Conservation (phyloP, 1,140 invertebrate species). For the Pentalonia nigronervosa region DNA sequence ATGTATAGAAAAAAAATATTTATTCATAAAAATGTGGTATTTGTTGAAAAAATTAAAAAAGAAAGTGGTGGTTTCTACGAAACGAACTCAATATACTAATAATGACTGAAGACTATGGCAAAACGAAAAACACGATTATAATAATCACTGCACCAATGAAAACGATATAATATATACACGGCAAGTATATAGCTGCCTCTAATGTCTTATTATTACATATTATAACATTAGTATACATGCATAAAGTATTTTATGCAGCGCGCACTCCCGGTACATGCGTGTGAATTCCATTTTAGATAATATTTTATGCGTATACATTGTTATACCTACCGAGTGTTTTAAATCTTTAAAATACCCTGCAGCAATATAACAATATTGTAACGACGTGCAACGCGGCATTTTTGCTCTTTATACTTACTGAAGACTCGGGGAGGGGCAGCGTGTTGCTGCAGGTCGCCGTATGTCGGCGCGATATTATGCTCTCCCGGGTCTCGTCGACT, state of each 20-base stretch:
- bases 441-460: background rate
- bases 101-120: background rate
- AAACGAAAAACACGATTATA: too few relatives aligned
- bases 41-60: background rate
- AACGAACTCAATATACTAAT: background rate
- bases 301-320: background rate
- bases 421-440: background rate
- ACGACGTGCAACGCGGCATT: background rate
- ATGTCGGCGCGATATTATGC: background rate
- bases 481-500: background rate
- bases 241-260: background rate
- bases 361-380: background rate
- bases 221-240: too few relatives aligned
- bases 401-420: background rate
- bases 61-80: background rate
- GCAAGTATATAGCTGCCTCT: too few relatives aligned
- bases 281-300: background rate
- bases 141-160: too few relatives aligned
- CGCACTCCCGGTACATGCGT: background rate
- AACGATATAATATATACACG: too few relatives aligned
- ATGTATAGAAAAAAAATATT: background rate
- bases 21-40: too few relatives aligned
- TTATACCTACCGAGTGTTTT: background rate
- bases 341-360: background rate
- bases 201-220: background rate